Percentiles rank a stretch among this genome's conserved stretches.
Conservation (phyloP, 1,140 invertebrate genomes). For the Drosophila albomicans region DNA sequence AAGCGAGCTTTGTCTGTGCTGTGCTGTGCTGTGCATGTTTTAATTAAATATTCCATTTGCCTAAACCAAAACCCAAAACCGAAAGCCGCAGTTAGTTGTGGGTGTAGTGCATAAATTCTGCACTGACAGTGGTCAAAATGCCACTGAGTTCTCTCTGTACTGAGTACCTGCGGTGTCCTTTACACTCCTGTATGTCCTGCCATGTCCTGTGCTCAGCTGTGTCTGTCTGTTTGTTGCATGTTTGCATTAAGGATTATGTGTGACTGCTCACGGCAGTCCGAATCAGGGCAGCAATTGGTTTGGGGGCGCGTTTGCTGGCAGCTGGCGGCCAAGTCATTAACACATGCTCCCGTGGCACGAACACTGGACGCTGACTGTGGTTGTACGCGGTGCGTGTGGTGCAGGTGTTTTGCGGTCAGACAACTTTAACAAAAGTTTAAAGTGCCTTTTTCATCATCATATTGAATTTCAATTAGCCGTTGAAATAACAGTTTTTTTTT, state of each 20-base stretch:
- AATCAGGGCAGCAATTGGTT: conserved; percentile 3
- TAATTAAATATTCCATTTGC: conserved; percentile 84
- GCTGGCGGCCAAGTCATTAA: conserved; percentile 34
- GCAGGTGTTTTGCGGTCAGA: conserved; percentile 43
- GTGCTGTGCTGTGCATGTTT: conserved; percentile 53
- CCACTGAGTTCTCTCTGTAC: not conserved
- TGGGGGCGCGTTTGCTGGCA: not conserved
- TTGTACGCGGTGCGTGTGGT: not conserved
- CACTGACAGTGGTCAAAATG: conserved; percentile 46
- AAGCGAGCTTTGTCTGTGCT: conserved; percentile 47
- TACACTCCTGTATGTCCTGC: not conserved
- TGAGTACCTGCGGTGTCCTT: conserved; percentile 3
- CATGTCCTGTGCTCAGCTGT: conserved; percentile 21
- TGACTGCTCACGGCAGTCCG: conserved; percentile 45
- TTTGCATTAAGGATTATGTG: conserved; percentile 65
- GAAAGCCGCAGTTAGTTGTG: conserved; percentile 62
- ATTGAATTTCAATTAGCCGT: conserved; percentile 69
- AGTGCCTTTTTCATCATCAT: conserved; percentile 23
- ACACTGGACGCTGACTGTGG: not conserved
- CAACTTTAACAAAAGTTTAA: conserved; percentile 49
- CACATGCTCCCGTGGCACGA: conserved; percentile 22
- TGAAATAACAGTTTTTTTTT: conserved; percentile 42
- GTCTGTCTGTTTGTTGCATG: conserved; percentile 37
- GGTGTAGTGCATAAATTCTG: conserved; percentile 50
- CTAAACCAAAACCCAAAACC: conserved; percentile 68